Evolutionary conservation across 2,113 vertebrate genomes (phyloP).

Genomic region (Pedionomus torquatus): DNA sequence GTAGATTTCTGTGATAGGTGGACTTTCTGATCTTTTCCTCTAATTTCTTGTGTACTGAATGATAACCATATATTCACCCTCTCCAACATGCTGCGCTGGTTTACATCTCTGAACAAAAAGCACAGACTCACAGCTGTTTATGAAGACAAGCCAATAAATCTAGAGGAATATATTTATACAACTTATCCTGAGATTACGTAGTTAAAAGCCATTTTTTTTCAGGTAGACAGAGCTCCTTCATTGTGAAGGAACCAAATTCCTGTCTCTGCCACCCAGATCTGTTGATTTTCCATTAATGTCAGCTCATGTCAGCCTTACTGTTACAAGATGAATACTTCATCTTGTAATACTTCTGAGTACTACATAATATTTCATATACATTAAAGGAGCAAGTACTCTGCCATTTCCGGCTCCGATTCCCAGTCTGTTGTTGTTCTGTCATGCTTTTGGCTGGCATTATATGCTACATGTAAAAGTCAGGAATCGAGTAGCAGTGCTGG

Average conservation of each 20-base stretch:
- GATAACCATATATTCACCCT: background rate
- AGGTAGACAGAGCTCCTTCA: slow-evolving; percentile 1
- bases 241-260: background rate
- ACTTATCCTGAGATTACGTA: background rate
- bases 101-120: slow-evolving; percentile 41
- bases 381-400: background rate
- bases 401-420: background rate
- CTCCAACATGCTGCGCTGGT: slow-evolving; percentile 1
- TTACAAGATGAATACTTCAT: background rate
- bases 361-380: slow-evolving; percentile 1
- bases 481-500: background rate
- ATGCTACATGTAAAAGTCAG: background rate
- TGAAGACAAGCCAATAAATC: slow-evolving; percentile 45
- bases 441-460: background rate
- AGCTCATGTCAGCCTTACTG: background rate
- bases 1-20: background rate
- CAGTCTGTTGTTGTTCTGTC: background rate
- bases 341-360: too few species aligned
- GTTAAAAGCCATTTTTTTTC: slow-evolving; percentile 6
- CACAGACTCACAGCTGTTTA: slow-evolving; percentile 28
- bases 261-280: slow-evolving; percentile 2
- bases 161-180: slow-evolving; percentile 29
- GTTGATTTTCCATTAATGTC: slow-evolving; percentile 42
- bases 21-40: background rate
- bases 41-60: background rate